These are phyloP conservation scores for Phrynosoma blainvillii DNA, from an alignment of 2,113 vertebrate genomes.

Conservation along the genomic window DNA sequence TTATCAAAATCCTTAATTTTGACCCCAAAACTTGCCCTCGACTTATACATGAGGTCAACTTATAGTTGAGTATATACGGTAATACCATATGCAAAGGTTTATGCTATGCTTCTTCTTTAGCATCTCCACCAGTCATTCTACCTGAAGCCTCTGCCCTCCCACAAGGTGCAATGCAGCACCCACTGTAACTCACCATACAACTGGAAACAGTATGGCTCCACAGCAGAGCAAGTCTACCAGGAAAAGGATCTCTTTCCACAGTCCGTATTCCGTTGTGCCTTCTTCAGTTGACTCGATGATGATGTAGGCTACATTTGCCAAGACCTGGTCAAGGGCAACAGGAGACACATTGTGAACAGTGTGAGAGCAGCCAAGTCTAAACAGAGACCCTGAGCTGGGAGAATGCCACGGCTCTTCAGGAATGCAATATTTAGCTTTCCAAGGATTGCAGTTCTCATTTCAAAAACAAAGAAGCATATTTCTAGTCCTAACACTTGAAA, in stretches of 20 bases:
- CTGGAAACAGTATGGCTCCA: conserved; percentile 89
- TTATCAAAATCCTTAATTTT: too few species aligned
- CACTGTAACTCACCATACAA: conserved; percentile 81
- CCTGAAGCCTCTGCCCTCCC: not conserved
- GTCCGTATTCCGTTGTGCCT: conserved; percentile 83
- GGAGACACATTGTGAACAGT: accelerated
- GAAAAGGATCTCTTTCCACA: conserved; percentile 89
- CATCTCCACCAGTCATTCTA: too few species aligned
- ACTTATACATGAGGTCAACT: too few species aligned
- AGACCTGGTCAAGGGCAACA: conserved; percentile 71
- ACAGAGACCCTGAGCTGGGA: not conserved
- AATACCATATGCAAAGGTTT: too few species aligned
- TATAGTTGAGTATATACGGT: too few species aligned
- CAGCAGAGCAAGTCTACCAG: conserved; percentile 88
- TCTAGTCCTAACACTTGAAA: too few species aligned
- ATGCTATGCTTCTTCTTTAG: too few species aligned
- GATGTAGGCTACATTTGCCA: conserved; percentile 88
- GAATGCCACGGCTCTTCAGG: too few species aligned
- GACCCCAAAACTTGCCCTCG: too few species aligned
- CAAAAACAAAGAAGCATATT: too few species aligned
- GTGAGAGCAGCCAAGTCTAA: not conserved
- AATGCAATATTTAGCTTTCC: too few species aligned
- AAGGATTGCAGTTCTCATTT: too few species aligned
- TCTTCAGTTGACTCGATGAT: conserved; percentile 90
- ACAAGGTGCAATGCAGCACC: not conserved